Conservation (phyloP, 2,888 invertebrate species). For the Gasteruption jaculator region DNA sequence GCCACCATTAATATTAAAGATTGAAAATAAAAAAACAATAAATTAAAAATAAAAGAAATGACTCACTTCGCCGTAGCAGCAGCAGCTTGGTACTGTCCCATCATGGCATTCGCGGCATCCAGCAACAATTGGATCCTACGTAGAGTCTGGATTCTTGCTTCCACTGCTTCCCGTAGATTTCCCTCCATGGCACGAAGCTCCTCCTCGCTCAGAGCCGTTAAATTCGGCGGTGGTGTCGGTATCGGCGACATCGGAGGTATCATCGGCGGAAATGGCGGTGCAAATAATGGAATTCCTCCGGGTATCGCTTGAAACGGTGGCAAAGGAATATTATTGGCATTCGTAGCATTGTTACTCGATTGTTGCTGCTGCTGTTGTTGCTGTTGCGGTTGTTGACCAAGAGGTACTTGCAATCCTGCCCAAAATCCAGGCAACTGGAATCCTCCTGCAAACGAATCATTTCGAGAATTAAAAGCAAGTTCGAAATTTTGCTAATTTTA, state of each 20-base stretch:
- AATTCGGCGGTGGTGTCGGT: slow-evolving; percentile 72
- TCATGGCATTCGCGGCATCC: slow-evolving; percentile 89
- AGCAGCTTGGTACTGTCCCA: slow-evolving; percentile 86
- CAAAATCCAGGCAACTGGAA: slow-evolving; percentile 37
- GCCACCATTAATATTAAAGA: neutral
- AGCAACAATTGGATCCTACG: slow-evolving; percentile 84
- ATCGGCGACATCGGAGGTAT: slow-evolving; percentile 63
- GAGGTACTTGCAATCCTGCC: slow-evolving; percentile 36
- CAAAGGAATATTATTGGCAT: slow-evolving; percentile 24
- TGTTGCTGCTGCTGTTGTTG: slow-evolving; percentile 23
- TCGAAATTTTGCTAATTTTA: too few relatives aligned
- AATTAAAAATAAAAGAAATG: slow-evolving; percentile 9
- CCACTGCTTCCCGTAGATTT: slow-evolving; percentile 78
- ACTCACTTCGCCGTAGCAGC: slow-evolving; percentile 54
- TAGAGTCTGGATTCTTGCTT: slow-evolving; percentile 82
- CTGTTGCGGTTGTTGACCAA: slow-evolving; percentile 2
- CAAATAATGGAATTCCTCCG: slow-evolving; percentile 48
- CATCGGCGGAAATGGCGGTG: slow-evolving; percentile 57
- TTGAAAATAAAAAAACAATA: neutral
- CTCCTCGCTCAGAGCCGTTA: slow-evolving; percentile 72
- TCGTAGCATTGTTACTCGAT: slow-evolving; percentile 24
- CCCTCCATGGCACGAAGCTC: slow-evolving; percentile 89
- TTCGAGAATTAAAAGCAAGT: too few relatives aligned
- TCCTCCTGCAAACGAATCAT: too few relatives aligned
- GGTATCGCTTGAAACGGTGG: slow-evolving; percentile 34